Percentiles rank a stretch among this genome's conserved stretches.
Conservation (phyloP, 2,888 invertebrate species). For the Teleiodes luculella region DNA sequence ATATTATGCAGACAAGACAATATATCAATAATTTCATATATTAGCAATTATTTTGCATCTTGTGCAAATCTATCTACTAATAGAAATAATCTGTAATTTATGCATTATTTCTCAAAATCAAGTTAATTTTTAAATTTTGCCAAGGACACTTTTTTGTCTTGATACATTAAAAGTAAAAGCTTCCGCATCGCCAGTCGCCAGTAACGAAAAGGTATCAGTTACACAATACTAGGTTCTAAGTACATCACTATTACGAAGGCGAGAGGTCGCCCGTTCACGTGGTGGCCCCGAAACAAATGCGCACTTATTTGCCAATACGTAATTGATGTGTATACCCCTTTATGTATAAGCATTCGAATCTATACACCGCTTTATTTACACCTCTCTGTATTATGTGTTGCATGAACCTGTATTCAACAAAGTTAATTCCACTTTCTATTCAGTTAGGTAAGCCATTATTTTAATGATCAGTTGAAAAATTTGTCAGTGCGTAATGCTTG, state of each 20-base stretch:
- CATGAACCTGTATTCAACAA: neutral
- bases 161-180: too few species aligned
- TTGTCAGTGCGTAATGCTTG: neutral
- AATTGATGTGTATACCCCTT: slow-evolving; percentile 19
- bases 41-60: too few species aligned
- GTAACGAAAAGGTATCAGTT: neutral
- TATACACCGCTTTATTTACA: slow-evolving; percentile 30
- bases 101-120: too few species aligned
- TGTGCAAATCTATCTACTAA: too few species aligned
- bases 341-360: slow-evolving; percentile 15
- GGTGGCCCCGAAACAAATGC: slow-evolving; percentile 69
- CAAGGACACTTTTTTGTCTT: too few species aligned
- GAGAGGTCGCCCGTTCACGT: slow-evolving; percentile 69
- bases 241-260: slow-evolving; percentile 34
- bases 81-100: too few species aligned
- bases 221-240: slow-evolving; percentile 5
- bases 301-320: slow-evolving; percentile 65
- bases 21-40: too few species aligned
- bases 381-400: slow-evolving; percentile 10
- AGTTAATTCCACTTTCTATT: neutral
- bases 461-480: neutral
- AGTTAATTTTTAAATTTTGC: too few species aligned
- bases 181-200: neutral
- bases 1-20: too few species aligned
- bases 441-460: neutral